Evolutionary conservation across 1,140 invertebrate genomes (phyloP).

Genomic region (Goniozus legneri): DNA sequence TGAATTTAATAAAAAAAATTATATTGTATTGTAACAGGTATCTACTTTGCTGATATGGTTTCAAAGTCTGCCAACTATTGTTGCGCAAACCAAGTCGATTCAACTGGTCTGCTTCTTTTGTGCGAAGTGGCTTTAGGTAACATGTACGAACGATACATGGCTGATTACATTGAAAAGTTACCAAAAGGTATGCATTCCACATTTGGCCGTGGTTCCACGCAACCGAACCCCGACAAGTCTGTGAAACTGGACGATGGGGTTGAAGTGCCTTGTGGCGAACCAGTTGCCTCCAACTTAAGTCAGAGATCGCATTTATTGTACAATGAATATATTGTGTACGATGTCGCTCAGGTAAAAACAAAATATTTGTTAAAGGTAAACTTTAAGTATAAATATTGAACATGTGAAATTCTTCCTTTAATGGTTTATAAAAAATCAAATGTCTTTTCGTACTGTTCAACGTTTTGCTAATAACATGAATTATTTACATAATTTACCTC

Average conservation of each 20-base stretch:
- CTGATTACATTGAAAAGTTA: constrained; percentile 76
- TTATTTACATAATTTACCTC: too few relatives aligned
- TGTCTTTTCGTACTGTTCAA: too few relatives aligned
- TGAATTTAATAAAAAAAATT: background rate
- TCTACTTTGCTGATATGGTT: constrained; percentile 98
- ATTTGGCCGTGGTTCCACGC: constrained; percentile 74
- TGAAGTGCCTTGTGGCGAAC: constrained; percentile 72
- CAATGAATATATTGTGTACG: constrained; percentile 92
- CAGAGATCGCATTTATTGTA: constrained; percentile 66
- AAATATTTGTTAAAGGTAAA: constrained; percentile 76
- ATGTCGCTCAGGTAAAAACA: constrained; percentile 82
- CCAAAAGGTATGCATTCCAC: constrained; percentile 76
- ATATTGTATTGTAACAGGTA: too few relatives aligned
- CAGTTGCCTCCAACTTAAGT: constrained; percentile 39
- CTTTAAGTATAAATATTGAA: constrained; percentile 66
- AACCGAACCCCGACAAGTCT: constrained; percentile 61
- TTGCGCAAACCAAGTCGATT: constrained; percentile 67
- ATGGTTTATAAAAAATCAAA: too few relatives aligned
- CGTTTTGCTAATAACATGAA: too few relatives aligned
- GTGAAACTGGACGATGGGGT: constrained; percentile 58
- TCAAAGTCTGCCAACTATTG: constrained; percentile 99
- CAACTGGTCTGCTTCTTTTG: constrained; percentile 80
- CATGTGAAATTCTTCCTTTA: constrained; percentile 1
- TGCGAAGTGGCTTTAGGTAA: constrained; percentile 96
- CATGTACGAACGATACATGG: constrained; percentile 72